Evolutionary conservation across 2,797 vertebrate species (phyloP), one percentile per base, ranked within the genome.

Genomic region (Sebastes flavidus): DNA sequence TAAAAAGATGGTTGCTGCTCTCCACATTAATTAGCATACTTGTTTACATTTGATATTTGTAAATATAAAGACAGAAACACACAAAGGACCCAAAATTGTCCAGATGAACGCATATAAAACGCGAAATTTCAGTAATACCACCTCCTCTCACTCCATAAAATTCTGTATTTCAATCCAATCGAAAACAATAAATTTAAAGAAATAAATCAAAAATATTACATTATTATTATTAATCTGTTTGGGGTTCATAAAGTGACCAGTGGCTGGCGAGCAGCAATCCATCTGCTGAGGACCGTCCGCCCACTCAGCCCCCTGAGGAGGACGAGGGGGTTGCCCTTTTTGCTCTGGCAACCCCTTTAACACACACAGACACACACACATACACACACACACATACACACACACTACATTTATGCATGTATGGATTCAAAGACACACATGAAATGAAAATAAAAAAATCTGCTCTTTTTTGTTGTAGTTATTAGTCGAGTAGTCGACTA

Each of bases 281-380:
- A 95, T 95, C 95, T 94, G 92, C 89, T 77, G 82, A 79, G 84
- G 78, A 90, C 72, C 85, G 55, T 92, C 91, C 92, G 61, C 94
- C 95, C 93, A 95, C 95, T 58, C 91, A 72, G 80, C 54, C 89
- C 83, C 88, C 86, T 18, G 72, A 89, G 81, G 85, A 79, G 78
- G 82, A 80, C 4, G 69, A 77, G 89, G 87, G 87, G 88, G 88
- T 72, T 81, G 81, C 79, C 87, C 84, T 84, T 62, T 83, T 66
- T 6, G 71, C 79, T 88, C 78, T 49, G 65, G 67, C 78, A 85
- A 77, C 75, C 66, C 69, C 65, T 69, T 55, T 20, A 69, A 75
- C 24, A 82, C 58, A 82, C 73, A 74, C 55, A 74, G 70, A 80
- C 55, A 65, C 71, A 76, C 73, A 72, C 70, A 80, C 46, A 65